Conservation (phyloP, 2,888 invertebrate species). For the Diaprepes abbreviatus region DNA sequence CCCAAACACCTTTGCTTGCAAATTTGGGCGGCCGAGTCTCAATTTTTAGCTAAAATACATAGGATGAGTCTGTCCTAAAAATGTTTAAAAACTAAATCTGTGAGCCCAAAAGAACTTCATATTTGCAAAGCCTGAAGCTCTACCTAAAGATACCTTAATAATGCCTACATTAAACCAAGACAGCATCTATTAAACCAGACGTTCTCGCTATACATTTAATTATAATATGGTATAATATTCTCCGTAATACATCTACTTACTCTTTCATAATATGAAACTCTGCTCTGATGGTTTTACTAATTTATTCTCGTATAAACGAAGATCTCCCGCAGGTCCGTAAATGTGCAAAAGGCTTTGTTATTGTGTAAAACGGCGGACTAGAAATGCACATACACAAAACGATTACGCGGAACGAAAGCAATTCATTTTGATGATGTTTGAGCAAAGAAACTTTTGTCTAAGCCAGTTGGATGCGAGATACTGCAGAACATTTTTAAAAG, state of each 20-base stretch:
- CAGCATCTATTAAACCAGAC: too few relatives aligned
- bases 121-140: too few relatives aligned
- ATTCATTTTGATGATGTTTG: constrained; percentile 23
- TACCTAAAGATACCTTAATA: too few relatives aligned
- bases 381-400: constrained; percentile 32
- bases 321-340: constrained; percentile 15
- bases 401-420: constrained; percentile 30
- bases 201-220: too few relatives aligned
- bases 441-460: constrained; percentile 28
- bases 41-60: too few relatives aligned
- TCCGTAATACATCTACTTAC: neutral
- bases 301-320: constrained; percentile 21
- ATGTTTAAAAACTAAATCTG: too few relatives aligned
- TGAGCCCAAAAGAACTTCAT: too few relatives aligned
- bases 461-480: constrained; percentile 18
- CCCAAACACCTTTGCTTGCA: too few relatives aligned
- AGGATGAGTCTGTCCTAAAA: too few relatives aligned
- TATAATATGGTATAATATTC: neutral
- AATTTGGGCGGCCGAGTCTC: too few relatives aligned
- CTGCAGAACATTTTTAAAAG: constrained; percentile 19
- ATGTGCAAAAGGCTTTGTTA: constrained; percentile 23
- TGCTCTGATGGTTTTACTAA: constrained; percentile 22
- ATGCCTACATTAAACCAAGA: too few relatives aligned
- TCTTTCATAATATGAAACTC: constrained; percentile 5
- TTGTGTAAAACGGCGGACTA: constrained; percentile 26